Base-by-base conservation (phyloP, 2,797 vertebrate genomes). In the Hoplostethus atlanticus region DNA sequence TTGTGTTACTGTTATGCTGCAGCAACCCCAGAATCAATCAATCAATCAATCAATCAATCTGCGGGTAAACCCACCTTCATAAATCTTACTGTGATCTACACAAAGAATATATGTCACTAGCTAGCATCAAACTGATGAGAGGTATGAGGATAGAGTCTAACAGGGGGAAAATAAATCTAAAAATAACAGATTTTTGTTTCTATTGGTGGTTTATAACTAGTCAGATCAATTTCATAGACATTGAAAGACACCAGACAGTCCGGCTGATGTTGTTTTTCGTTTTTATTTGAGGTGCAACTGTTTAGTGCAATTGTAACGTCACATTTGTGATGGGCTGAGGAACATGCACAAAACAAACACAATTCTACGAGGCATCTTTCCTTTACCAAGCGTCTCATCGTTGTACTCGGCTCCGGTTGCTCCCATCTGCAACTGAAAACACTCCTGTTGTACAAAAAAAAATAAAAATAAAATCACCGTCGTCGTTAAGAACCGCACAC, bases 231-330 rank as follows among this genome's bases (percentile, higher is more conserved):
- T 40, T 40, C 7, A 40, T 40, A 11, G 9, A 40, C 9, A 40
- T 40, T 40, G 7, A 40, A 71, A n/a, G 67, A 63, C 54, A 51
- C 3, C 0, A 1, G 76, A 21, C 36, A 76, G 42, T 60, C 30
- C 46, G 52, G 31, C 2, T 61, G 38, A 60, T 47, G 34, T 2
- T 34, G 4, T 34, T 86, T 86, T 76, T 78, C 47, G 54, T 85
- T 98, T 98, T 98, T 98, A 97, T 98, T 98, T 95, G 96, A 97
- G 96, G 97, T 97, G 97, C 96, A 97, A 96, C 96, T 96, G 95
- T 97, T 96, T 97, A 97, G 97, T 97, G 97, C 96, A 97, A 94
- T 89, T 95, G 87, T 95, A 96, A 95, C 92, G 94, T 96, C 97
- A 97, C 96, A 97, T 96, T 96, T 94, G 93, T 94, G 89, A 89